Evolutionary conservation across 2,888 invertebrate species (phyloP), one percentile per base, ranked within the genome.

Genomic region (Sylvicola cinctus): DNA sequence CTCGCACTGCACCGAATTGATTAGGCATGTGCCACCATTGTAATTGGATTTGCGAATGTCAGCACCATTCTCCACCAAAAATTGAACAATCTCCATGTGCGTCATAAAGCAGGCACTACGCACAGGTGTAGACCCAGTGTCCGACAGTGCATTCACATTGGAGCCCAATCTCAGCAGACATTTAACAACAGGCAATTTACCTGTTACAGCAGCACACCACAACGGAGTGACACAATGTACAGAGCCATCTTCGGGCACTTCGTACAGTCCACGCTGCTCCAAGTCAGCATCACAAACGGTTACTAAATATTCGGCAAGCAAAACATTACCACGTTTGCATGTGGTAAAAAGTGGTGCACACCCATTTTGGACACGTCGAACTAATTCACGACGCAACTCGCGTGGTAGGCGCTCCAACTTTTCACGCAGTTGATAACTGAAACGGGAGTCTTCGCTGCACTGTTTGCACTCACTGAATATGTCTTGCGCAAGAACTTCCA

Each of bases 41-140:
- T 80, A 78, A 60, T 90, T 90, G 4, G 88, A 71, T 44, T 70
- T 70, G 45, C 74, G 70, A 43, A 85, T 74, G 56, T 84, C 77
- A n/a, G 84, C 84, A 39, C 81, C 81, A 51, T 75, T 70, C 49
- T 70, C 66, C 32, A 78, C 74, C 43, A 85, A 63, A 55, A 68
- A 74, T 43, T 71, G 67, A 36, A 84, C 84, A 45, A 77, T 76
- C 48, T 79, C 79, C 39, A 74, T 59, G 59, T 84, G 79, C 39
- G 85, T 79, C 87, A 88, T 85, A 59, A 84, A 90, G 58, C 90
- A 90, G 10, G 90, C 87, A 37, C 84, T 84, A 45, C 90, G 68
- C 37, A 88, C 83, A 8, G 88, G 83, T 34, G 84, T 83, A 8
- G 85, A 87, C 40, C 87, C 85, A 16, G 79, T 75, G 60, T 88